A percentile compares a stretch with the other conserved stretches of the same genome.
Conservation (phyloP, 1,140 invertebrate species). For the Sitobion miscanthi region DNA sequence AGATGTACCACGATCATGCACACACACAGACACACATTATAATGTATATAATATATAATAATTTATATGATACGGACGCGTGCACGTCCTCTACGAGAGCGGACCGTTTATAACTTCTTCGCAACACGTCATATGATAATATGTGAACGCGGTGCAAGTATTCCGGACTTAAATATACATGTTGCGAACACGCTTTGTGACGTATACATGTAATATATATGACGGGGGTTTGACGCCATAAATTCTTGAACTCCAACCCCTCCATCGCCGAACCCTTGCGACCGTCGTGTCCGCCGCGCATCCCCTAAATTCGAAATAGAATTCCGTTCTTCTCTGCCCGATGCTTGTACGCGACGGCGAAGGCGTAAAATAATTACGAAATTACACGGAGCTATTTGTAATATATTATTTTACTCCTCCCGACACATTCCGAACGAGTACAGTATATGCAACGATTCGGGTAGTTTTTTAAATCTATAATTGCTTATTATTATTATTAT, state of each 20-base stretch:
- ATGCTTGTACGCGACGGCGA: neutral
- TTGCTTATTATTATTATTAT: neutral
- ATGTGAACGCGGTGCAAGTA: neutral
- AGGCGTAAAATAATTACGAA: neutral
- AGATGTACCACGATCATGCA: too few species aligned
- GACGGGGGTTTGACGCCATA: neutral
- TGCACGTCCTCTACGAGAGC: neutral
- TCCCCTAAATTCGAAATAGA: neutral
- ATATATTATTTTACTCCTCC: neutral
- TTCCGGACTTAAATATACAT: neutral
- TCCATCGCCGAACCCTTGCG: neutral
- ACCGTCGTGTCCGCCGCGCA: neutral
- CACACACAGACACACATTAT: neutral
- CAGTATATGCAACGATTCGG: neutral
- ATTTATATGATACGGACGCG: neutral
- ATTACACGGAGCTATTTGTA: neutral
- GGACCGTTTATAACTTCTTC: neutral
- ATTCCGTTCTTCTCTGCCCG: neutral
- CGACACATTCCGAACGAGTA: neutral
- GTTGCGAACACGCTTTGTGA: neutral
- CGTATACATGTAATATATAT: conserved; percentile 1
- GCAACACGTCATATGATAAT: neutral
- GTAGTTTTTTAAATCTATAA: neutral
- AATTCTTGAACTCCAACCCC: neutral
- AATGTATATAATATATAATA: neutral